Conservation (phyloP, 2,888 invertebrate genomes). For the Agonopterix alstromeriana region DNA sequence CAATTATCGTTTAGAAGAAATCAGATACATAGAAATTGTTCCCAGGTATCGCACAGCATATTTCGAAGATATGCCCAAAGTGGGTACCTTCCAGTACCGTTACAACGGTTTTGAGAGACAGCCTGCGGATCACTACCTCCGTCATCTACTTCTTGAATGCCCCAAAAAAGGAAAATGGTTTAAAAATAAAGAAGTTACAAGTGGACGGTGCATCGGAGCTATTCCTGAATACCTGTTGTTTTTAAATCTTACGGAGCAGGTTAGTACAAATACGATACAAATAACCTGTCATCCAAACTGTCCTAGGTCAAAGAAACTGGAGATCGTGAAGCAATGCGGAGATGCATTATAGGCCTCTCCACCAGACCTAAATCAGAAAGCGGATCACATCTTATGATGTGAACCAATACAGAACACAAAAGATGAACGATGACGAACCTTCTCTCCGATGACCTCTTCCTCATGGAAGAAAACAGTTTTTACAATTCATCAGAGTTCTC, state of each 20-base stretch:
- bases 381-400: too few species aligned
- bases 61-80: constrained; percentile 87
- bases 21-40: background rate
- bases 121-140: constrained; percentile 92
- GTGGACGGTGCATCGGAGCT: constrained; percentile 58
- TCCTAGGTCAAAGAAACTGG: too few species aligned
- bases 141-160: constrained; percentile 43
- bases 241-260: constrained; percentile 74
- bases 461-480: too few species aligned
- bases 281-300: too few species aligned
- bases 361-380: too few species aligned
- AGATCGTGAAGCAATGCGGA: too few species aligned
- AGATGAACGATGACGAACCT: too few species aligned
- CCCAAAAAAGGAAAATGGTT: constrained; percentile 8
- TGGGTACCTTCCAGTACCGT: constrained; percentile 91
- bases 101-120: constrained; percentile 87
- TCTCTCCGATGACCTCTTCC: too few species aligned
- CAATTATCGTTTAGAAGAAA: too few species aligned
- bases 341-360: too few species aligned
- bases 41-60: constrained; percentile 81
- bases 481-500: too few species aligned
- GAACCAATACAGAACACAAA: too few species aligned
- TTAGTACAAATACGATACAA: constrained; percentile 23
- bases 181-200: constrained; percentile 42
- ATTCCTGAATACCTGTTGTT: constrained; percentile 75